Base-by-base conservation (phyloP, 2,888 invertebrate genomes). In the Uropetala carovei region DNA sequence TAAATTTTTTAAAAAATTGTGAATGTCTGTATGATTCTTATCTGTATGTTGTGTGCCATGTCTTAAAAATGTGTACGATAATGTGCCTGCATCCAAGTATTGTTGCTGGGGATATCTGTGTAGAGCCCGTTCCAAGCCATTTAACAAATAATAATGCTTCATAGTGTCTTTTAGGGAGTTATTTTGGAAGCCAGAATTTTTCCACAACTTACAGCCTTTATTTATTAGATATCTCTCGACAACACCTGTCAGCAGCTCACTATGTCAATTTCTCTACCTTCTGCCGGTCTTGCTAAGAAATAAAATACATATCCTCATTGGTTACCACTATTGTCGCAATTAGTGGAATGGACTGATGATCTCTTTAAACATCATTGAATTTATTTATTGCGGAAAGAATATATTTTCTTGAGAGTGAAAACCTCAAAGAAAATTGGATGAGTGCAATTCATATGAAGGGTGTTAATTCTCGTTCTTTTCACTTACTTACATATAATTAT, bases 11-110 rank as follows among this genome's bases (percentile, higher is more conserved):
- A 64, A 89, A 89, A 89, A 59, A 43, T 89, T 56, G 30, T 89
- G 89, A 89, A 89, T 89, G 89, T 89, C 89, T 89, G 89, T 89
- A 89, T n/a, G 43, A 64, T 86, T 59, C 89, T 68, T 89, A 64
- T 68, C 64, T 89, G 89, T 56, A 68, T 89, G 89, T 89, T 56
- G 89, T 89, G 89, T 89, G 89, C 89, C 89, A 64, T 89, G 89
- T 89, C 64, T 89, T 43, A 64, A 89, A 58, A 60, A 89, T 86
- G 86, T 89, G 27, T 56, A 43, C 43, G 43, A 68, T 64, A 56
- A 89, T 60, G 64, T 43, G 64, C 89, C 89, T 64, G 30, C 89
- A 68, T 68, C 89, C 64, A 58, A 64, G 59, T 68, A 18, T 60
- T 43, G 60, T 60, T 68, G 30, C 43, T 89, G 64, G 89, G 56